Evolutionary conservation across 2,888 invertebrate species (phyloP).

Genomic region (Saturnia japonica): DNA sequence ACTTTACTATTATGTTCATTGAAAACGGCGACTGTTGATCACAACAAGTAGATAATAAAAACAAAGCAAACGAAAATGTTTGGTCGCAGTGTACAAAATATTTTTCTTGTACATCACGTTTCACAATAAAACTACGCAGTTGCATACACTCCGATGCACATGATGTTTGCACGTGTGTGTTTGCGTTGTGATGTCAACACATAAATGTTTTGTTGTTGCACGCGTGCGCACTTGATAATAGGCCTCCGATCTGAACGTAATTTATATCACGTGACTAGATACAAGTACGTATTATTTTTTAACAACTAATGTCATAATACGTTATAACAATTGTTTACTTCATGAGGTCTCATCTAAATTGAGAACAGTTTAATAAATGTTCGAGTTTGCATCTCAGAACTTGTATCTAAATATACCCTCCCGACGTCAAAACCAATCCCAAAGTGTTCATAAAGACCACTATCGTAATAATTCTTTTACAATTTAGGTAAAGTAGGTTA

Average conservation of each 20-base stretch:
- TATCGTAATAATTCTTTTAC: too few species aligned
- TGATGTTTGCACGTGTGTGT: conserved; percentile 38
- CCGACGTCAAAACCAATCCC: too few species aligned
- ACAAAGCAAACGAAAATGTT: conserved; percentile 33
- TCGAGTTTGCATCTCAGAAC: too few species aligned
- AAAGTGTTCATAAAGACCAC: too few species aligned
- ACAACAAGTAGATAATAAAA: background rate
- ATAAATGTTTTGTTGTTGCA: background rate
- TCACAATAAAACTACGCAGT: conserved; percentile 70
- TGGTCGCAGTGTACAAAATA: conserved; percentile 39
- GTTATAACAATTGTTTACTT: background rate
- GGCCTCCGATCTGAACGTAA: conserved; percentile 35
- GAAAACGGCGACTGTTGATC: background rate
- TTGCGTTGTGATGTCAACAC: conserved; percentile 41
- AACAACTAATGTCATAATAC: background rate
- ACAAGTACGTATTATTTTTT: background rate
- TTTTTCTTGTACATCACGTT: conserved; percentile 36
- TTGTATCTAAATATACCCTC: too few species aligned
- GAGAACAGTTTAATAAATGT: too few species aligned
- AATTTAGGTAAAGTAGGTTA: too few species aligned
- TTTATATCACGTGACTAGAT: conserved; percentile 21
- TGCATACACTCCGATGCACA: conserved; percentile 48
- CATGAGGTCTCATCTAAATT: background rate
- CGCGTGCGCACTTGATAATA: conserved; percentile 41
- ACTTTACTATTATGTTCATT: background rate